Conservation (phyloP, 2,888 invertebrate genomes). For the Coremacera marginata region DNA sequence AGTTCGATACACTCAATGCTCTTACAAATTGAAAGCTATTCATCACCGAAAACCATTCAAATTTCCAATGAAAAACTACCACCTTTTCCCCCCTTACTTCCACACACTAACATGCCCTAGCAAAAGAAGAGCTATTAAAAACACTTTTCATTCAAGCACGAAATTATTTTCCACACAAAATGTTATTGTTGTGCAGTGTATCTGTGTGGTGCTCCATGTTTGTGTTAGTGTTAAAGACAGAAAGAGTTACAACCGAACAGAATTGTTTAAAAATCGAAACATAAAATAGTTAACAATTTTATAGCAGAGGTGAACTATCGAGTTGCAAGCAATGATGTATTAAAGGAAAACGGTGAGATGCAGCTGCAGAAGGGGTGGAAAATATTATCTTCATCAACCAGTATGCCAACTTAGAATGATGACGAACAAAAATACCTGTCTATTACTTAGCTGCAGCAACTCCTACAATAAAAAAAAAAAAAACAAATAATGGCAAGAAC, state of each 20-base stretch:
- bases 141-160: slow-evolving; percentile 14
- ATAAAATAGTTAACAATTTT: neutral
- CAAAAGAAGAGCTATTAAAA: neutral
- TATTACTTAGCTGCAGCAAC: neutral
- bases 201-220: too few species aligned
- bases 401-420: slow-evolving; percentile 15
- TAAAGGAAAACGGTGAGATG: neutral
- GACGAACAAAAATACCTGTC: slow-evolving; percentile 8
- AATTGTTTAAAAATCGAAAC: too few species aligned
- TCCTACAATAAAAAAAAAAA: too few species aligned
- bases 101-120: neutral
- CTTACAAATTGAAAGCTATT: neutral
- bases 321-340: neutral
- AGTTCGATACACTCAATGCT: too few species aligned
- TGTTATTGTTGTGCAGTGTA: neutral
- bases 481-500: neutral
- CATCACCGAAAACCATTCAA: neutral
- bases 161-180: slow-evolving; percentile 7
- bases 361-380: neutral
- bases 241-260: too few species aligned
- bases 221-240: too few species aligned
- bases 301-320: neutral
- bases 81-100: neutral
- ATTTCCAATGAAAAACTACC: neutral
- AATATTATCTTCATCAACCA: neutral